Percentiles rank a stretch among this genome's conserved stretches.
Conservation (phyloP, 2,888 invertebrate genomes). For the Trissolcus japonicus region DNA sequence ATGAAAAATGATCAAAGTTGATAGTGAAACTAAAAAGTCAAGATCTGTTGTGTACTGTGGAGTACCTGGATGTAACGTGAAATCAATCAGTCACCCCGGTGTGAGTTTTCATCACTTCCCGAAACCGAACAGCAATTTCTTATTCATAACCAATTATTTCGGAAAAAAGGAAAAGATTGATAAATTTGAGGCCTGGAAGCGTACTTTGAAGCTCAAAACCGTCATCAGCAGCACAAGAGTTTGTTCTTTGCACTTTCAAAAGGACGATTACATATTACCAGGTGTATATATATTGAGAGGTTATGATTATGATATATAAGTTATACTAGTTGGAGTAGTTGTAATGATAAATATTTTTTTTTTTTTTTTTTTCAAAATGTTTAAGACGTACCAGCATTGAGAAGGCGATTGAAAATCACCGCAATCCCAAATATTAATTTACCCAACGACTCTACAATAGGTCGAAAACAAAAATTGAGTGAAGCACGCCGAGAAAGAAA, state of each 20-base stretch:
- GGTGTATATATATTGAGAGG: too few species aligned
- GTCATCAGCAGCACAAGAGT: neutral
- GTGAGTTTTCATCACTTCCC: constrained; percentile 2
- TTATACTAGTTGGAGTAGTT: too few species aligned
- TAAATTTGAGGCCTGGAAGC: neutral
- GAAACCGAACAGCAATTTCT: neutral
- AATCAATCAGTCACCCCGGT: neutral
- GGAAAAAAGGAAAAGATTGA: neutral
- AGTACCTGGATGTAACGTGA: neutral
- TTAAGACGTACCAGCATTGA: too few species aligned
- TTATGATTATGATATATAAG: too few species aligned
- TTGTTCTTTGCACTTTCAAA: constrained; percentile 1
- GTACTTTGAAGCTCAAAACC: neutral
- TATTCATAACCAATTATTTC: neutral
- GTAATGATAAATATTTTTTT: neutral
- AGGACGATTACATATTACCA: neutral
- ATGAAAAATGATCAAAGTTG: too few species aligned
- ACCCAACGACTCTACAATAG: too few species aligned
- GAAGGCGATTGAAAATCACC: too few species aligned
- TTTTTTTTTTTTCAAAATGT: too few species aligned
- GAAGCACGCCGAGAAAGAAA: too few species aligned
- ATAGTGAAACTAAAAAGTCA: neutral
- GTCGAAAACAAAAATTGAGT: too few species aligned
- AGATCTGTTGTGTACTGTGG: neutral
- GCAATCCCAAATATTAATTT: too few species aligned